Evolutionary conservation across 2,797 vertebrate genomes (phyloP).

Genomic region (Cirrhinus molitorella): DNA sequence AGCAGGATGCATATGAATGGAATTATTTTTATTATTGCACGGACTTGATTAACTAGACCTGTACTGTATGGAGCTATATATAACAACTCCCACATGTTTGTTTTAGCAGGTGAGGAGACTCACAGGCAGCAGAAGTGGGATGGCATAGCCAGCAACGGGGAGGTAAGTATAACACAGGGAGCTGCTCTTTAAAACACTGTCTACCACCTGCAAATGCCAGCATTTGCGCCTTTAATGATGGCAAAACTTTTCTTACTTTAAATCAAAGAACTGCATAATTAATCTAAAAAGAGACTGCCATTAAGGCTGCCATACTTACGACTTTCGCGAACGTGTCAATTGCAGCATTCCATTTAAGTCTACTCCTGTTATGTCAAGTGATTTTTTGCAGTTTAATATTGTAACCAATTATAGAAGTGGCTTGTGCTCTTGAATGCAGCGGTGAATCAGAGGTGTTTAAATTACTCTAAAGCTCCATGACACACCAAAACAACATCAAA

Average conservation of each 20-base stretch:
- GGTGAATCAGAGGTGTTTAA: background rate
- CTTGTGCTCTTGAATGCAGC: background rate
- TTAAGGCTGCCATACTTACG: conserved; percentile 5
- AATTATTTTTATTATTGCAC: conserved; percentile 22
- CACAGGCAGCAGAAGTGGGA: conserved; percentile 12
- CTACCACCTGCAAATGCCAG: background rate
- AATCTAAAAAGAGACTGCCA: conserved; percentile 5
- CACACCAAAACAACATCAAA: conserved; percentile 8
- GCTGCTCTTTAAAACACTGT: background rate
- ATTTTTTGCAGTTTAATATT: background rate
- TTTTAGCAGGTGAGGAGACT: conserved; percentile 25
- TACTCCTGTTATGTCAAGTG: background rate
- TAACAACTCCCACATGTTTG: background rate
- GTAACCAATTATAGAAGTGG: background rate
- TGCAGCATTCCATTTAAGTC: background rate
- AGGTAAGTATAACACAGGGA: background rate
- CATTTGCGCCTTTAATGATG: conserved; percentile 11
- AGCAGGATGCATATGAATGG: background rate
- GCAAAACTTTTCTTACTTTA: background rate
- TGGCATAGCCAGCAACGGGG: background rate
- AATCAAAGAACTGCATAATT: conserved; percentile 9
- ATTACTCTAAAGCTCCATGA: background rate
- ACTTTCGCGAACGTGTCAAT: background rate
- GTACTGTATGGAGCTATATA: conserved; percentile 8
- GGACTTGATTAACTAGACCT: conserved; percentile 10